Evolutionary conservation across 92 coral and sea anemone species (phyloP).

Genomic region (Epizoanthus ramosus): DNA sequence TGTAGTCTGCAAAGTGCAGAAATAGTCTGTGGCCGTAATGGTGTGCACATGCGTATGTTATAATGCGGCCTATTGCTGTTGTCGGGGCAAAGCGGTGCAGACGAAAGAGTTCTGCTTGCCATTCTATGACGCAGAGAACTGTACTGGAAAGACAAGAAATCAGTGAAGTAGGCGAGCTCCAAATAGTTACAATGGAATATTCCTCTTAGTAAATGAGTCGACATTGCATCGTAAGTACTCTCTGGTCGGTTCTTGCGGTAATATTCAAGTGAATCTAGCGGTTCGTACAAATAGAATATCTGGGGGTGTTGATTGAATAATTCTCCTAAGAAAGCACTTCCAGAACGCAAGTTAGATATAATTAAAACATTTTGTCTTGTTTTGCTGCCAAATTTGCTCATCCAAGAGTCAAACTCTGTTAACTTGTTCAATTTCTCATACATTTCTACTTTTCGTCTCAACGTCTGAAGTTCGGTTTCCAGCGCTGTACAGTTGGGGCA

Average conservation of each 20-base stretch:
- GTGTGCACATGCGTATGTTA: slow-evolving; percentile 82
- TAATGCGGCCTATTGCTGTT: slow-evolving; percentile 54
- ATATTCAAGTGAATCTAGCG: slow-evolving; percentile 76
- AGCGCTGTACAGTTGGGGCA: slow-evolving; percentile 46
- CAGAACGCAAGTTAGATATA: slow-evolving; percentile 74
- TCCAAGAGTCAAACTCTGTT: slow-evolving; percentile 80
- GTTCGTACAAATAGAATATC: slow-evolving; percentile 83
- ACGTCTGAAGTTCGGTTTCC: slow-evolving; percentile 40
- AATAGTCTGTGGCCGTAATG: slow-evolving; percentile 77
- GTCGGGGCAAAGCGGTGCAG: slow-evolving; percentile 94
- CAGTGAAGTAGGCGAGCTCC: slow-evolving; percentile 73
- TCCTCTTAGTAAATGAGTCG: slow-evolving; percentile 75
- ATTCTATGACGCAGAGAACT: slow-evolving; percentile 82
- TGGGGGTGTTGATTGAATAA: slow-evolving; percentile 85
- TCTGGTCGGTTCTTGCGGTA: slow-evolving; percentile 90
- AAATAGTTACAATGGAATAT: slow-evolving; percentile 87
- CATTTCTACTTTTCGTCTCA: slow-evolving; percentile 59
- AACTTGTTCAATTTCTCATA: slow-evolving; percentile 74
- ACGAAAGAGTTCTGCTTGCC: slow-evolving; percentile 82
- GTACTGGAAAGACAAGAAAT: slow-evolving; percentile 86
- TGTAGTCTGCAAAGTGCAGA: slow-evolving; percentile 90
- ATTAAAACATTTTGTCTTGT: slow-evolving; percentile 80
- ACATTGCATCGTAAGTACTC: slow-evolving; percentile 84
- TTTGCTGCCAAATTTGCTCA: slow-evolving; percentile 85
- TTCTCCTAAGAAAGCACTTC: slow-evolving; percentile 91